A percentile compares a stretch with the other conserved stretches of the same genome.
Conservation (phyloP, 2,113 vertebrate genomes). For the Murina feae region DNA sequence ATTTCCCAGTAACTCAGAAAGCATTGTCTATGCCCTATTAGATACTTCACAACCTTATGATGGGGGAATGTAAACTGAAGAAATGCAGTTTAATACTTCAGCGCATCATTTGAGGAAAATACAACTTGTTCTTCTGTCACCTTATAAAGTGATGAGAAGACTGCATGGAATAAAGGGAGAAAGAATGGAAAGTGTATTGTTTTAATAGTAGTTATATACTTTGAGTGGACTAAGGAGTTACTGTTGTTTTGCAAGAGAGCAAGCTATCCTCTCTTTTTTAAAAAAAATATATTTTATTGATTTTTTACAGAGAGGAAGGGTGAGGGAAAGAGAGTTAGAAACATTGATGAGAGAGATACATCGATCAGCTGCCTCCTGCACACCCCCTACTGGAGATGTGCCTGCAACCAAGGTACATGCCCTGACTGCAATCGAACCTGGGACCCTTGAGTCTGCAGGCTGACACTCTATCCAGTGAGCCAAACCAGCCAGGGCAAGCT, state of each 20-base stretch:
- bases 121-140: background rate
- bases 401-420: no score
- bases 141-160: conserved; percentile 27
- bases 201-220: background rate
- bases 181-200: conserved; percentile 6
- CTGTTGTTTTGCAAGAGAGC: conserved; percentile 37
- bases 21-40: conserved; percentile 30
- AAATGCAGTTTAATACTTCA: conserved; percentile 28
- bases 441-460: no score
- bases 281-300: no score
- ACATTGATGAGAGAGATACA: no score
- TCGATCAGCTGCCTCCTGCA: no score
- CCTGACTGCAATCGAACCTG: no score
- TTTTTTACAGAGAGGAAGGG: no score
- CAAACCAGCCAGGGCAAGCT: background rate
- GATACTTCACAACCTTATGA: background rate
- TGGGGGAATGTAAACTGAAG: conserved; percentile 4
- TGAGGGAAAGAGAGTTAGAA: no score
- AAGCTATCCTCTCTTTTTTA: background rate
- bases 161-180: conserved; percentile 5
- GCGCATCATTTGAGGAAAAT: conserved; percentile 42
- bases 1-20: conserved; percentile 18
- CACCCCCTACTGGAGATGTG: no score
- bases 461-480: no score
- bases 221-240: conserved; percentile 36